A percentile compares a stretch with the other conserved stretches of the same genome.
phyloP scores from a whole-genome alignment of 1,140 invertebrate species.

The Lepidurus couesii region DNA sequence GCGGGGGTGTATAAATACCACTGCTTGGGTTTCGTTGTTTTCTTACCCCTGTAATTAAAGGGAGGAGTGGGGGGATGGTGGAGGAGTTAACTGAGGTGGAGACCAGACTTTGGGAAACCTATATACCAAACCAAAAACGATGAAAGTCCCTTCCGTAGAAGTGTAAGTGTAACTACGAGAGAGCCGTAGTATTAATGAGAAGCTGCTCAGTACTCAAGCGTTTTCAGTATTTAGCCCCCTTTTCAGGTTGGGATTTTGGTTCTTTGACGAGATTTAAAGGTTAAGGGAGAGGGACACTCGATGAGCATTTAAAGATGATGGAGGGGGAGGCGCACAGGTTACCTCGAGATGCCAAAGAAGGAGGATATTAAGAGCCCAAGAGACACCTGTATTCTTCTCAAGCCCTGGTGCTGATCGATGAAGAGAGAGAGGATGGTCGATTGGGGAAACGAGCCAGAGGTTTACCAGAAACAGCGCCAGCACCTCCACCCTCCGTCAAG shows the following conservation, averaged over 20 bases:
- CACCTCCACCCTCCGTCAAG: slow-evolving; percentile 12
- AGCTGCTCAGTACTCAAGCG: too few relatives aligned
- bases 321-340: neutral
- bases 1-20: slow-evolving; percentile 13
- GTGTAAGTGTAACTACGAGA: too few relatives aligned
- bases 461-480: neutral
- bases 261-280: too few relatives aligned
- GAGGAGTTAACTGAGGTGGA: neutral
- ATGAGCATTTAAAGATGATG: neutral
- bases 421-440: neutral
- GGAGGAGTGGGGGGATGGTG: neutral
- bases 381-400: slow-evolving; percentile 10
- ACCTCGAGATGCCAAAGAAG: neutral
- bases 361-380: neutral
- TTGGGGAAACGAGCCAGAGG: neutral
- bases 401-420: neutral
- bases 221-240: too few relatives aligned
- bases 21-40: neutral
- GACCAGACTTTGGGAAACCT: neutral
- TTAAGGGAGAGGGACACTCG: too few relatives aligned
- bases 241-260: too few relatives aligned
- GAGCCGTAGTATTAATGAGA: too few relatives aligned
- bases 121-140: neutral
- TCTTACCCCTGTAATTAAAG: neutral
- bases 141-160: too few relatives aligned